These are phyloP conservation scores for Zosterops hypoxanthus DNA, from an alignment of 2,113 vertebrate species.

Conservation along the genomic window DNA sequence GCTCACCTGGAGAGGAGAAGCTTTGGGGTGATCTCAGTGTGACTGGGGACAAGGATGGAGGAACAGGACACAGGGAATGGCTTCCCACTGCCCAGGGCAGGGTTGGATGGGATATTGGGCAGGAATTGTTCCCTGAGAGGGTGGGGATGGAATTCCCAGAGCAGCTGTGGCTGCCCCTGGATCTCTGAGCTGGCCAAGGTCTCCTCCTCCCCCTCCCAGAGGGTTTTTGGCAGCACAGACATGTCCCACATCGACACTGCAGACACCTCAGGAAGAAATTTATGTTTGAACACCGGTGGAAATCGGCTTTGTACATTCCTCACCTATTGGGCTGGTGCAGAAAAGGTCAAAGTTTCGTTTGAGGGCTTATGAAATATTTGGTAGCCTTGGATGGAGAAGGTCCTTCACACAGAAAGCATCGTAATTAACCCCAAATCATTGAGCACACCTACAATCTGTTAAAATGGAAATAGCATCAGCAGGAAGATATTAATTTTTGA, in stretches of 20 bases:
- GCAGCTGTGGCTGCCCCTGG: background rate
- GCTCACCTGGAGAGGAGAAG: background rate
- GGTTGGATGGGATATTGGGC: fast-evolving
- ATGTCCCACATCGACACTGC: fast-evolving
- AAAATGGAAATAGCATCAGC: background rate
- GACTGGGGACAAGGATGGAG: background rate
- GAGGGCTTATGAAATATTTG: background rate
- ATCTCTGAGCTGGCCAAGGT: background rate
- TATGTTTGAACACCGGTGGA: background rate
- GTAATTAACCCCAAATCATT: background rate
- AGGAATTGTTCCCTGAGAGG: background rate
- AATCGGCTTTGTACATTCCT: background rate
- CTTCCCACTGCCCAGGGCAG: background rate
- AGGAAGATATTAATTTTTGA: background rate
- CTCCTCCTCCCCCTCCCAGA: background rate
- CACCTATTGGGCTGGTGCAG: background rate
- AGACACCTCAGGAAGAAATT: background rate
- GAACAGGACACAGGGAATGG: background rate
- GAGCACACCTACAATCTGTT: background rate
- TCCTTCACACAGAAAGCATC: background rate
- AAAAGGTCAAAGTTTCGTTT: background rate
- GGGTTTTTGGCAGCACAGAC: background rate
- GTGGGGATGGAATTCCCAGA: background rate
- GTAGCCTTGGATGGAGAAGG: background rate
- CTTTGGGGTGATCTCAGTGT: fast-evolving